These are phyloP conservation scores for Alaudala cheleensis DNA, from an alignment of 2,113 vertebrate species.

Conservation along the genomic window DNA sequence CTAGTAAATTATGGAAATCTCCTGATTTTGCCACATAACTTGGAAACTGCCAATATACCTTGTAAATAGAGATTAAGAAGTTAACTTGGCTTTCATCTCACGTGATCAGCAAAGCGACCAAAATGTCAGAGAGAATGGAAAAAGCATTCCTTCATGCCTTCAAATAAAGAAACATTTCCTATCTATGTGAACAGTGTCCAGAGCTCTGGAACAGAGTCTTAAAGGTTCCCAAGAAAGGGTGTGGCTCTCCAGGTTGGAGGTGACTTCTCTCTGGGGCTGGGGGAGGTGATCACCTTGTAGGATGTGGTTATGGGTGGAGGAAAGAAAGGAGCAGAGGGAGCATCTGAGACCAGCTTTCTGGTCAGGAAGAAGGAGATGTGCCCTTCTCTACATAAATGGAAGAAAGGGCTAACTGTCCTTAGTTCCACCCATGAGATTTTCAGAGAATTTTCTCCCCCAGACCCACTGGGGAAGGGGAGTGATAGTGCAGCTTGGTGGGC, in stretches of 20 bases:
- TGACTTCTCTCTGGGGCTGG: not conserved
- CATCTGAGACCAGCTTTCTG: accelerated
- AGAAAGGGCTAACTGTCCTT: not conserved
- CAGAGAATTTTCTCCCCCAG: not conserved
- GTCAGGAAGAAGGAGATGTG: not conserved
- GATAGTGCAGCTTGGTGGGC: not conserved
- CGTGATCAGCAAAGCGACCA: accelerated
- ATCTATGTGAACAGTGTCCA: not conserved
- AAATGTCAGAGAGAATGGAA: not conserved
- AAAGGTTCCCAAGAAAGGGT: not conserved
- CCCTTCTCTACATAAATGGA: not conserved
- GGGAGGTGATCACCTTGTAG: not conserved
- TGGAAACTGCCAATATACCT: not conserved
- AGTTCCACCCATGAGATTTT: accelerated
- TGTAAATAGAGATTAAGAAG: not conserved
- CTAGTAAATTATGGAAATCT: not conserved
- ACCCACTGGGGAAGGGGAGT: accelerated
- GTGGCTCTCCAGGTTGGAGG: not conserved
- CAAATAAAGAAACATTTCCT: not conserved
- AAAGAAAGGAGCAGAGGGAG: not conserved
- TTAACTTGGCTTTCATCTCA: not conserved
- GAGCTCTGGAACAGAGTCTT: not conserved
- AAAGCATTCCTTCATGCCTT: not conserved
- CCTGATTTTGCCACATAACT: not conserved
- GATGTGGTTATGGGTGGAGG: not conserved